phyloP scores from a whole-genome alignment of 1,140 invertebrate species.

The Cephus cinctus region DNA sequence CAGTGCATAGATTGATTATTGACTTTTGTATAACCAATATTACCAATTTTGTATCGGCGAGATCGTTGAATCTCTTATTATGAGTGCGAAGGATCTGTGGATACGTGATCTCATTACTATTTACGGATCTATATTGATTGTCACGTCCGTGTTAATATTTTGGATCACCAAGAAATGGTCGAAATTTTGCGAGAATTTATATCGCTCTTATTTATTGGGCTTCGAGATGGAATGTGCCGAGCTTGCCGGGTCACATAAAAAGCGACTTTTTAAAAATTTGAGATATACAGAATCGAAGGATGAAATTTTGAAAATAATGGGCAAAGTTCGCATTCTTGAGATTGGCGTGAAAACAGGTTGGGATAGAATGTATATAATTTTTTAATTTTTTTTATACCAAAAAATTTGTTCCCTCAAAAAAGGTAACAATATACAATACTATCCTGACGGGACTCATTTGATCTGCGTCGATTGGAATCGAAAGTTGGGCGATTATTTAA shows the following conservation, averaged over 20 bases:
- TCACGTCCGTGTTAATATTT: conserved; percentile 10
- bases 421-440: conserved; percentile 49
- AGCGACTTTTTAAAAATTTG: conserved; percentile 33
- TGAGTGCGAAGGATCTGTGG: conserved; percentile 42
- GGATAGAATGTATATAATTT: background rate
- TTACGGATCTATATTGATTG: conserved; percentile 33
- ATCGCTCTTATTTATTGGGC: conserved; percentile 37
- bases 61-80: conserved; percentile 8
- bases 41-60: too few species aligned
- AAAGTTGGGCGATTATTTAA: conserved; percentile 39
- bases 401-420: conserved; percentile 16
- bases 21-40: too few species aligned
- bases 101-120: conserved; percentile 36
- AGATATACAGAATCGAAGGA: conserved; percentile 30
- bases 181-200: conserved; percentile 27
- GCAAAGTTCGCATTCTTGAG: conserved; percentile 41
- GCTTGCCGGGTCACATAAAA: conserved; percentile 29
- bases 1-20: too few species aligned
- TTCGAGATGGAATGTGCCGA: conserved; percentile 45
- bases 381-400: background rate
- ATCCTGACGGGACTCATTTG: conserved; percentile 38
- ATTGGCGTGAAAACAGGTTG: conserved; percentile 50
- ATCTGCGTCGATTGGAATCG: conserved; percentile 46
- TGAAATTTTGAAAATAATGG: conserved; percentile 25
- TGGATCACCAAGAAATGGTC: conserved; percentile 29